A percentile compares a stretch with the other conserved stretches of the same genome.
Conservation (phyloP, 2,888 invertebrate genomes). For the Salticus scenicus region DNA sequence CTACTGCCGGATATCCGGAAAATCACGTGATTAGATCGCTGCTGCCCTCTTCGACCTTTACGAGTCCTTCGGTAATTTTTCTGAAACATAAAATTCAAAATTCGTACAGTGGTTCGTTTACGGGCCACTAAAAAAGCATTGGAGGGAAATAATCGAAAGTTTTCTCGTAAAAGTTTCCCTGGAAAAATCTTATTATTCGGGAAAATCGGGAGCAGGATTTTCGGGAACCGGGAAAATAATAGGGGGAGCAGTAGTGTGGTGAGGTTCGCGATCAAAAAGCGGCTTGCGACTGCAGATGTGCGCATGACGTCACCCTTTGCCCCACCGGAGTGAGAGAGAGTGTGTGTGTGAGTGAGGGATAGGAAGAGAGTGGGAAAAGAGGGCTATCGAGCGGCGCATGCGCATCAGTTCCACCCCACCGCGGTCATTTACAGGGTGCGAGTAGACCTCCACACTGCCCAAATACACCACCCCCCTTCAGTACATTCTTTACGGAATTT, state of each 20-base stretch:
- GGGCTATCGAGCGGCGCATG: conserved; percentile 66
- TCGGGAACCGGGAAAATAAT: conserved; percentile 21
- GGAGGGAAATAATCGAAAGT: too few species aligned
- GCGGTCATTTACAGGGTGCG: conserved; percentile 69
- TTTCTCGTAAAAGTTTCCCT: not conserved
- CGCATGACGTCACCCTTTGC: conserved; percentile 65
- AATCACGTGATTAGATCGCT: conserved; percentile 49
- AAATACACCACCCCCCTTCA: conserved; percentile 9
- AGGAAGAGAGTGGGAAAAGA: not conserved
- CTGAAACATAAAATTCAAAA: not conserved
- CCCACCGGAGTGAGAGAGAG: conserved; percentile 24
- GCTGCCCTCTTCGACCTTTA: conserved; percentile 66
- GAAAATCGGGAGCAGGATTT: conserved; percentile 32
- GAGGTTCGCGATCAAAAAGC: conserved; percentile 47
- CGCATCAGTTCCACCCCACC: conserved; percentile 51
- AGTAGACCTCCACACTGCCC: conserved; percentile 36
- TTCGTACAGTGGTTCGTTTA: too few species aligned
- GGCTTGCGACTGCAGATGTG: conserved; percentile 68
- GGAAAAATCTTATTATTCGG: conserved; percentile 2
- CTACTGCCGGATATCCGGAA: conserved; percentile 53
- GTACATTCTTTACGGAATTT: conserved; percentile 28
- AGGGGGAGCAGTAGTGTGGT: conserved; percentile 8
- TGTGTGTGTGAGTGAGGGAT: not conserved
- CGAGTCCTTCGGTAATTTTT: not conserved
- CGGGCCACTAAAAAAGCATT: too few species aligned